Conservation (phyloP, 2,888 invertebrate genomes). For the Pardosa pseudoannulata region DNA sequence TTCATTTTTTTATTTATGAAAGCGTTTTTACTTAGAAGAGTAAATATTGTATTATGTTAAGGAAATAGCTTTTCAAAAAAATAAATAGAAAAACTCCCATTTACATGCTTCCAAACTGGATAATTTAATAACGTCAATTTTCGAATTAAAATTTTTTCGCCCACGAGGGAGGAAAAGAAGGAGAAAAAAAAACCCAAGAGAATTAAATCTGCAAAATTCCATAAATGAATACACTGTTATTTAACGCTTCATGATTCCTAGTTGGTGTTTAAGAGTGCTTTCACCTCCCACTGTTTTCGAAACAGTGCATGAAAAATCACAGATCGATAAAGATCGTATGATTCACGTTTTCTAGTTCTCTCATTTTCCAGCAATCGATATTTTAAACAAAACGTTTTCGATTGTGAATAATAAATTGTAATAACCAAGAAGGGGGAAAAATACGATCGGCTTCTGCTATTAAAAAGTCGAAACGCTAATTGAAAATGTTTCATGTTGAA, state of each 20-base stretch:
- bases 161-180: background rate
- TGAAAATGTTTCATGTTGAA: constrained; percentile 55
- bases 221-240: background rate
- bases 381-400: constrained; percentile 34
- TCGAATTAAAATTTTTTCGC: background rate
- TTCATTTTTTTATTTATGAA: no score
- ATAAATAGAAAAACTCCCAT: background rate
- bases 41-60: no score
- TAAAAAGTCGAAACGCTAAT: constrained; percentile 61
- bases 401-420: constrained; percentile 44
- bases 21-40: no score
- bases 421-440: constrained; percentile 27
- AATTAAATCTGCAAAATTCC: background rate
- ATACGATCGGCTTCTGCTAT: constrained; percentile 35
- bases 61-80: no score
- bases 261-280: constrained; percentile 9
- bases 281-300: constrained; percentile 16
- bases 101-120: background rate
- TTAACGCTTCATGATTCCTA: constrained; percentile 9
- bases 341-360: background rate
- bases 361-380: constrained; percentile 25
- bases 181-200: no score
- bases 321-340: constrained; percentile 13
- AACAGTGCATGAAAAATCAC: constrained; percentile 16
- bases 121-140: background rate